Percentiles rank a stretch among this genome's conserved stretches.
Conservation (phyloP, 2,888 invertebrate genomes). For the Xestia ashworthii region DNA sequence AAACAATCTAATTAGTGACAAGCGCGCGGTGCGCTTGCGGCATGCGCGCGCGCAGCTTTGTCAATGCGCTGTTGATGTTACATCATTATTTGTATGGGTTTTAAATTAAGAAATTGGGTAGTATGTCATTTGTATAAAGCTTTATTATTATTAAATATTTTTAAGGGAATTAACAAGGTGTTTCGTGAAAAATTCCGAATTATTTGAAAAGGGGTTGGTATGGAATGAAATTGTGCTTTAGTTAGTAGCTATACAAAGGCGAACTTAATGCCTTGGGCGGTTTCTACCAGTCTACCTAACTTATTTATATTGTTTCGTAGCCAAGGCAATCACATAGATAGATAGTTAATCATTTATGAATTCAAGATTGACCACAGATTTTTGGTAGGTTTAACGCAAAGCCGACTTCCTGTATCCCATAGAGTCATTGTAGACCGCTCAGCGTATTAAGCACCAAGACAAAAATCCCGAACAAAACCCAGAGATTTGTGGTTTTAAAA, state of each 20-base stretch:
- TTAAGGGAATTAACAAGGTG: not conserved
- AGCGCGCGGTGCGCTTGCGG: conserved; percentile 58
- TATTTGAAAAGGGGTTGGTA: not conserved
- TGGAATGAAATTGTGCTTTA: too few relatives aligned
- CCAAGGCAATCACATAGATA: not conserved
- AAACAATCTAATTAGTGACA: conserved; percentile 78
- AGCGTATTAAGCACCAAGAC: conserved; percentile 5
- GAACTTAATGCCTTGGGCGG: not conserved
- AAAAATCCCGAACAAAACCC: conserved; percentile 6
- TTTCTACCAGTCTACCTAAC: not conserved
- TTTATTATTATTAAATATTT: not conserved
- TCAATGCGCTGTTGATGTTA: conserved; percentile 44
- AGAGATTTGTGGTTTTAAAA: conserved; percentile 23
- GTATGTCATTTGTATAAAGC: not conserved
- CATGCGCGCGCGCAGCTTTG: conserved; percentile 48
- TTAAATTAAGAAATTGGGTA: conserved; percentile 6
- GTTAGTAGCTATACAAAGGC: not conserved
- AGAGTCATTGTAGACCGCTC: not conserved
- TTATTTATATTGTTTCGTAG: not conserved
- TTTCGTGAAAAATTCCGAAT: not conserved
- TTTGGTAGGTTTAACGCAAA: not conserved
- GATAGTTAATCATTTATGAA: not conserved
- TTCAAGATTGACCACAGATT: not conserved
- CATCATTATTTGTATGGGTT: conserved; percentile 24
- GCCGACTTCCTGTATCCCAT: not conserved